Evolutionary conservation across 23 tunicate genomes (phyloP).

Genomic region (Phallusia fumigata): DNA sequence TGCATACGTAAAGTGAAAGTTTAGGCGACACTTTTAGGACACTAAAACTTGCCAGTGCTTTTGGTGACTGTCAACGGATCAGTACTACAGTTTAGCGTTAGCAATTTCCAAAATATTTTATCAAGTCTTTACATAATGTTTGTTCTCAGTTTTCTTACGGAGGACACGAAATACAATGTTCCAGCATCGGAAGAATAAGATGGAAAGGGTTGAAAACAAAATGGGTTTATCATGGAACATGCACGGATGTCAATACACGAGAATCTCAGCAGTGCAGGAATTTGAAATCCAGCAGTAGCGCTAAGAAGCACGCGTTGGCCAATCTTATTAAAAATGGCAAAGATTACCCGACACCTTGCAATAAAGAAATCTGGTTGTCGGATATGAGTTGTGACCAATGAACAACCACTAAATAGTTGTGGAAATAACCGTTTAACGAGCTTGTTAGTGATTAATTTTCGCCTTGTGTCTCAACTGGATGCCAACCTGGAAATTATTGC

Average conservation of each 20-base stretch:
- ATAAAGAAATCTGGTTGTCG: neutral
- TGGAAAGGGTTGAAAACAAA: neutral
- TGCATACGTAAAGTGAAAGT: no score
- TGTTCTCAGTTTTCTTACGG: neutral
- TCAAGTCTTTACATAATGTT: no score
- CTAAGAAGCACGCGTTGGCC: neutral
- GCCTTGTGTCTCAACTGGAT: no score
- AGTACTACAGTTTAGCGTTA: no score
- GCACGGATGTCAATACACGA: neutral
- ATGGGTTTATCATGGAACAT: neutral
- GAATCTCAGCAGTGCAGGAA: neutral
- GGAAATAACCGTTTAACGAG: no score
- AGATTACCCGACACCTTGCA: neutral
- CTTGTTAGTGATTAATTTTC: no score
- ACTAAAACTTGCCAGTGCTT: no score
- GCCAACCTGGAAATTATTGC: no score
- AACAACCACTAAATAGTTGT: no score
- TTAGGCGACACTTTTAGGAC: no score
- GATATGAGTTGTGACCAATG: neutral
- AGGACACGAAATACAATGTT: neutral
- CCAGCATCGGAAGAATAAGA: neutral
- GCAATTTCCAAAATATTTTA: no score
- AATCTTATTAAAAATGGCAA: neutral
- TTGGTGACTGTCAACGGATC: no score
- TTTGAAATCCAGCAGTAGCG: neutral